Evolutionary conservation across 2,888 invertebrate genomes (phyloP).

Genomic region (Sisyra nigra): DNA sequence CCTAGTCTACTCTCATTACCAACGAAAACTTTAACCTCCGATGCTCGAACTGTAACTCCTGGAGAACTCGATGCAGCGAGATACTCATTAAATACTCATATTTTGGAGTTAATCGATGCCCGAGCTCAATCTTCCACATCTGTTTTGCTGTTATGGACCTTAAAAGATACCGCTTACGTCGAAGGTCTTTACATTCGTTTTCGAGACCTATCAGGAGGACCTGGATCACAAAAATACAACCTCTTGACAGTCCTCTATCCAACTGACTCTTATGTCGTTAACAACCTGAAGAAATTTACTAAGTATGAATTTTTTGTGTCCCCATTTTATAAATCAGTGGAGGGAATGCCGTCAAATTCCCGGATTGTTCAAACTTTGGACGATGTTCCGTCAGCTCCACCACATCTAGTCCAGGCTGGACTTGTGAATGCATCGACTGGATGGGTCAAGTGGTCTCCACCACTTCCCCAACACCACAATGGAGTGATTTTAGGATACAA

Average conservation of each 20-base stretch:
- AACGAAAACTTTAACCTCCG: slow-evolving; percentile 47
- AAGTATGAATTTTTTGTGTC: slow-evolving; percentile 87
- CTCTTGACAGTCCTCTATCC: slow-evolving; percentile 43
- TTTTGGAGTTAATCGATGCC: slow-evolving; percentile 52
- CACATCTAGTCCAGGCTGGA: slow-evolving; percentile 60
- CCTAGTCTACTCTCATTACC: slow-evolving; percentile 62
- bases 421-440: slow-evolving; percentile 68
- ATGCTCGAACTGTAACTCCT: slow-evolving; percentile 50
- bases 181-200: slow-evolving; percentile 52
- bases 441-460: slow-evolving; percentile 68
- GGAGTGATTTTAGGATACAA: slow-evolving; percentile 28
- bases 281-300: slow-evolving; percentile 68
- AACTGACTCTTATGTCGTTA: slow-evolving; percentile 55
- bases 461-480: slow-evolving; percentile 63
- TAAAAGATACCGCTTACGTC: slow-evolving; percentile 29
- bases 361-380: slow-evolving; percentile 72
- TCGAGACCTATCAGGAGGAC: slow-evolving; percentile 41
- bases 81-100: slow-evolving; percentile 59
- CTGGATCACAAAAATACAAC: slow-evolving; percentile 42
- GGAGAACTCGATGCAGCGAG: slow-evolving; percentile 65
- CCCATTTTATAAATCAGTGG: slow-evolving; percentile 73
- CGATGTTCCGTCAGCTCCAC: slow-evolving; percentile 71
- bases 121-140: slow-evolving; percentile 36
- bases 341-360: slow-evolving; percentile 88
- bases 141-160: slow-evolving; percentile 33